Evolutionary conservation across 2,888 invertebrate genomes (phyloP), one percentile per base, ranked within the genome.

Genomic region (Lasioglossum oenotherae): DNA sequence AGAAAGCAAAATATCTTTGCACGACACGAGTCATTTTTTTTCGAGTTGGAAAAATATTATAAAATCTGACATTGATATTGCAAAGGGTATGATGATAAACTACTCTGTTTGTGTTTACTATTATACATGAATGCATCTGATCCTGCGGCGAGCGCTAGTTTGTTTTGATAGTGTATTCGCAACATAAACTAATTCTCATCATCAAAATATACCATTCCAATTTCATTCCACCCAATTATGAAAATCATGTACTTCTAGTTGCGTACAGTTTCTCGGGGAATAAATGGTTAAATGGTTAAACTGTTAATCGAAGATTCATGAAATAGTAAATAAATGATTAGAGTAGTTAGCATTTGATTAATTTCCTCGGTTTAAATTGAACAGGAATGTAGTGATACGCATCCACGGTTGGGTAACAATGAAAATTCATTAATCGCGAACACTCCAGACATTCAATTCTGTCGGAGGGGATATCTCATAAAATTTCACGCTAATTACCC

Each of bases 401-500:
- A 35, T 35, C 19, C 44, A 46, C 27, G 4, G 46, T 31, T 49
- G 2, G 12, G 73, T 6, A 31, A 49, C 19, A 74, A 69, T 57
- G n/a, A 53, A 73, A 73, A 49, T 73, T 80, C 27, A 73, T 57
- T 46, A 57, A 46, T 74, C 38, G n/a, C 73, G 75, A 41, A 8
- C 38, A 10, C n/a, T 38, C 57, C 27, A 14, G n/a, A 23, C n/a
- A 31, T 4, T 35, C 10, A 35, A 71, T 71, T 44, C 46, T 16
- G 6, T 35, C 5, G 2, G n/a, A 53, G 27, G 23, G 74, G 31
- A 75, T 27, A 16, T 14, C 49, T 72, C 27, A 23, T 27, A 16
- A 78, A 44, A 64, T 72, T 72, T 78, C 60, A 72, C 60, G 46
- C 23, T 82, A 75, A 75, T 78, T 84, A 75, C 83, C 83, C 83